A percentile compares a stretch with the other conserved stretches of the same genome.
Evolutionary conservation across 2,113 vertebrate species (phyloP).

Genomic region (Gavialis gangeticus): DNA sequence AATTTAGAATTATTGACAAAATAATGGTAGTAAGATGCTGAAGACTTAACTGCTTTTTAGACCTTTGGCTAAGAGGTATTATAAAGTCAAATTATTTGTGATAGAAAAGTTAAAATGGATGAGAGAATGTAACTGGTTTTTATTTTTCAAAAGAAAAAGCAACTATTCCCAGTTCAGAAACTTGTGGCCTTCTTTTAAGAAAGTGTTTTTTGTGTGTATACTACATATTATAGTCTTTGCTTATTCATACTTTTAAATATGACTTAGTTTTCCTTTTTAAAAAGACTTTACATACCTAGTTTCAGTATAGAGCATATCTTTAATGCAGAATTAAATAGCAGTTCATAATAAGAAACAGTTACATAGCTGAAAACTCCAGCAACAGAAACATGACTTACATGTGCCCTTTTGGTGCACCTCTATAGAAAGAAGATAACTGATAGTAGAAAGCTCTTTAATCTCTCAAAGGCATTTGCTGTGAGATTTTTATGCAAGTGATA

Average conservation of each 20-base stretch:
- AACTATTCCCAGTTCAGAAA: not conserved
- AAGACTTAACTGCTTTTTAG: not conserved
- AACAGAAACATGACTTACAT: not conserved
- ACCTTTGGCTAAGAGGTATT: not conserved
- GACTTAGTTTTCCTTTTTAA: not conserved
- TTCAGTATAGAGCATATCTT: not conserved
- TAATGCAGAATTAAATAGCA: not conserved
- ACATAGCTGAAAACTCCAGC: not conserved
- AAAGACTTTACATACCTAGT: not conserved
- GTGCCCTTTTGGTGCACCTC: not conserved
- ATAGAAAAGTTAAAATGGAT: too few species aligned
- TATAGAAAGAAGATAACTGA: not conserved
- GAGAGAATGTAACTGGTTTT: not conserved
- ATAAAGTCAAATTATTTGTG: not conserved
- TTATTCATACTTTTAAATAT: slow-evolving; percentile 17
- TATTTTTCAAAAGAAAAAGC: not conserved
- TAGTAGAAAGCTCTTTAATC: not conserved
- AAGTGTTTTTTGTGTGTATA: not conserved
- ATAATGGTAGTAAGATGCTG: not conserved
- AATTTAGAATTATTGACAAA: not conserved
- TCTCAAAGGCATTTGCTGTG: not conserved
- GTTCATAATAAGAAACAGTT: not conserved
- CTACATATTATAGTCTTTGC: not conserved
- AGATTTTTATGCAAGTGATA: not conserved
- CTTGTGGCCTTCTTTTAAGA: not conserved